Evolutionary conservation across 2,888 invertebrate species (phyloP), one percentile per base, ranked within the genome.

Genomic region (Xestia rhomboidea): DNA sequence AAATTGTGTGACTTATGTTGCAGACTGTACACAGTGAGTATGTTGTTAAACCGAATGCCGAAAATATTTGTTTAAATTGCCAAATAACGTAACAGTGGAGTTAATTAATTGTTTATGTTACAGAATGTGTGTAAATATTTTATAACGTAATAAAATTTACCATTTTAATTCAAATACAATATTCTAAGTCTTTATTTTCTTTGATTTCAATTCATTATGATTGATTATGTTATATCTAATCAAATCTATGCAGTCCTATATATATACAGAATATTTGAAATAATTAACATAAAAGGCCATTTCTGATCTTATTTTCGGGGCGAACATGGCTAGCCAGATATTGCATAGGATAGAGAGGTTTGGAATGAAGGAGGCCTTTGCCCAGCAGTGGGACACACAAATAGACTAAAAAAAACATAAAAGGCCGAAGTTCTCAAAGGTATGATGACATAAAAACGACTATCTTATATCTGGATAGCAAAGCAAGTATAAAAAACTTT

Each of bases 81-180:
- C 62, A 13, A 54, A 63, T 62, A 72, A 62, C 13, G 38, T 71
- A 69, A 85, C 18, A 57, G 24, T 63, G 11, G 54, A 67, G 27
- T 76, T 68, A 76, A 84, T 81, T 78, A 62, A 78, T 70, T 57
- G 54, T 73, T 77, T 60, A 13, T 51, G 27, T 68, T 73, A 63
- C 67, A 73, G 21, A 73, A 86, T 86, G 27, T 70, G 62, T 78
- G 86, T 82, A 72, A 66, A 82, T 60, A 85, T 73, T 71, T 54
- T 6, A 62, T 62, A 24, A 84, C 41, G 44, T 57, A 57, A 63
- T 15, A 2, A n/a, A 41, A 38, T 54, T 38, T 44, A 44, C 6
- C 18, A 54, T 64, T 72, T 13, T 18, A 49, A 15, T 80, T 54
- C 0, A 63, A 80, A 62, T 62, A 51, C 13, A 38, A n/a, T 24